Conservation (phyloP, 1,140 invertebrate genomes). For the Drosophila lowei region DNA sequence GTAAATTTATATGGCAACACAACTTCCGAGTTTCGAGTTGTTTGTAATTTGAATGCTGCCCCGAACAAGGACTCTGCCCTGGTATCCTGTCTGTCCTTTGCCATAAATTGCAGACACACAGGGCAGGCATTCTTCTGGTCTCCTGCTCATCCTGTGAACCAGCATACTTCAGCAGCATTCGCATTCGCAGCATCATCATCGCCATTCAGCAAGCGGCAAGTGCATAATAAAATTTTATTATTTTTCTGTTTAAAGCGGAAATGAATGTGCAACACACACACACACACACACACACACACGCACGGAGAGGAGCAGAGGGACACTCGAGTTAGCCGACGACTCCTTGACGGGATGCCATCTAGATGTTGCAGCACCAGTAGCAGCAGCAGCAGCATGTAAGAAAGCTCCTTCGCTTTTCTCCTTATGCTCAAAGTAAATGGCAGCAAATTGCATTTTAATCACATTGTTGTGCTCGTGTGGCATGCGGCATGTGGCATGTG, state of each 20-base stretch:
- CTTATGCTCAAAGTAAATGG: conserved; percentile 62
- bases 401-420: conserved; percentile 39
- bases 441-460: conserved; percentile 79
- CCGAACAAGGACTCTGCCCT: background rate
- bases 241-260: conserved; percentile 61
- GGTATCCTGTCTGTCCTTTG: conserved; percentile 15
- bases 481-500: conserved; percentile 27
- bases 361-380: conserved; percentile 11
- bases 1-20: background rate
- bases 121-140: background rate
- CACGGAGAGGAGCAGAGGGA: background rate
- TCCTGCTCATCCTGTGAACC: background rate
- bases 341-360: conserved; percentile 21
- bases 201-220: conserved; percentile 54
- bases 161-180: conserved; percentile 9
- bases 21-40: conserved; percentile 7
- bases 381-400: conserved; percentile 15
- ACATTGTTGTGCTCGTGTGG: conserved; percentile 65
- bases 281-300: background rate
- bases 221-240: conserved; percentile 78
- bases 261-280: conserved; percentile 53
- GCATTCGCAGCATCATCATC: conserved; percentile 21
- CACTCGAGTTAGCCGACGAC: conserved; percentile 19
- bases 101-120: conserved; percentile 56
- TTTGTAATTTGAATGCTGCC: conserved; percentile 37